phyloP scores from a whole-genome alignment of 2,797 vertebrate genomes.

The Rhinogobio ventralis region DNA sequence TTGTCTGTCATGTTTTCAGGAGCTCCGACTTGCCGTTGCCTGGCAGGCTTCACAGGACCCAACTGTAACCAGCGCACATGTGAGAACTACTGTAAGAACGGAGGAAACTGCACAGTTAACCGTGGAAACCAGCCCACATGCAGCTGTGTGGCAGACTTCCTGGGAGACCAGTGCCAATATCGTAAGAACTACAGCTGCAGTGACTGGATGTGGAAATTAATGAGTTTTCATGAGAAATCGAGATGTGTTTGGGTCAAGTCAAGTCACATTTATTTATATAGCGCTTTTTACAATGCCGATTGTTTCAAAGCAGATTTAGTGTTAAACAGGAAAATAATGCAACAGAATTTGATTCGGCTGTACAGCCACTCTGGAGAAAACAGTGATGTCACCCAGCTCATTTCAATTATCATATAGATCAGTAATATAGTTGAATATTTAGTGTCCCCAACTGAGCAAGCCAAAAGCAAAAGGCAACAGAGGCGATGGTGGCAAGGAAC shows the following conservation, averaged over 20 bases:
- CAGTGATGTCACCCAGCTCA: too few species aligned
- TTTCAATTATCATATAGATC: too few species aligned
- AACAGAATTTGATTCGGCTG: too few species aligned
- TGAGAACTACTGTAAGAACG: constrained; percentile 87
- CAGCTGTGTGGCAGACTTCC: constrained; percentile 81
- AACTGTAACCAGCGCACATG: constrained; percentile 90
- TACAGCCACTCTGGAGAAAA: too few species aligned
- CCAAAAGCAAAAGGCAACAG: too few species aligned
- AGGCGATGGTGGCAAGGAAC: too few species aligned
- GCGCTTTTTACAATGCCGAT: too few species aligned
- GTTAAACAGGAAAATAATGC: too few species aligned
- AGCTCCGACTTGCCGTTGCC: constrained; percentile 92
- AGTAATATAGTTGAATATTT: too few species aligned
- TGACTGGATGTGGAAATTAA: background rate
- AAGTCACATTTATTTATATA: too few species aligned
- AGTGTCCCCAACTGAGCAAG: too few species aligned
- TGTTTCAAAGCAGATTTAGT: too few species aligned
- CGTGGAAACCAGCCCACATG: constrained; percentile 94
- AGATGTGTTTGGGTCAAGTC: background rate
- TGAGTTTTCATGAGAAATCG: background rate
- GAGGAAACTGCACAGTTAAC: constrained; percentile 89
- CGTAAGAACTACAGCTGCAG: constrained; percentile 78
- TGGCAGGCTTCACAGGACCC: constrained; percentile 89
- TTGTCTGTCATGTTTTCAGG: constrained; percentile 71
- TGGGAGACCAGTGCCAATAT: constrained; percentile 93